These are phyloP conservation scores for Notarius lentiginosus DNA, from an alignment of 2,113 vertebrate species.

Conservation along the genomic window DNA sequence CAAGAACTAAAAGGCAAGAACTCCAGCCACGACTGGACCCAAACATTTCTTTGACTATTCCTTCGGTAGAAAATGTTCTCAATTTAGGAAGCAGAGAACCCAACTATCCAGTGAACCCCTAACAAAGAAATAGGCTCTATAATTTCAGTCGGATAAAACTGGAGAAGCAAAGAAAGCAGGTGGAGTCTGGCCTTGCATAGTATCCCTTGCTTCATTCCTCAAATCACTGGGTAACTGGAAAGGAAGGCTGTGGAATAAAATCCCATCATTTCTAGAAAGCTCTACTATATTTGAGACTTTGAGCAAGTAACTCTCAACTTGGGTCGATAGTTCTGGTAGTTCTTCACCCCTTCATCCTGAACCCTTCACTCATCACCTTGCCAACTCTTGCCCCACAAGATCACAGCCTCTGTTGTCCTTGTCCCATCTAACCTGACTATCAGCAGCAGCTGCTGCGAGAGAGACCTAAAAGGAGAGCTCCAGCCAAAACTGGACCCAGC, in stretches of 20 bases:
- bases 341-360: constrained; percentile 55
- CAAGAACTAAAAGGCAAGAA: not conserved
- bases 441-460: not conserved
- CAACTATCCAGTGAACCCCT: not conserved
- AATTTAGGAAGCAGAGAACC: not conserved
- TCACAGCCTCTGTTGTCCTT: constrained; percentile 56
- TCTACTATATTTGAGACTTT: not conserved
- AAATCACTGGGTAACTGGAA: not conserved
- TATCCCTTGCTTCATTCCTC: not conserved
- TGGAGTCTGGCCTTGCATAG: not conserved
- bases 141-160: not conserved
- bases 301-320: not conserved
- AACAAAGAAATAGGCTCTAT: not conserved
- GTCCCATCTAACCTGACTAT: constrained; percentile 21
- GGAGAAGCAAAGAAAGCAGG: not conserved
- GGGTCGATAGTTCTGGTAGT: not conserved
- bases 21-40: not conserved
- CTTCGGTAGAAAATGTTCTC: not conserved
- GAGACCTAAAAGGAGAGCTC: not conserved
- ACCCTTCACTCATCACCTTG: constrained; percentile 71
- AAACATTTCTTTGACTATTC: not conserved
- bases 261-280: not conserved
- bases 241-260: not conserved
- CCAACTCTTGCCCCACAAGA: constrained; percentile 69
- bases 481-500: not conserved